Conservation (phyloP, 2,888 invertebrate genomes). For the Amphipoea lucens region DNA sequence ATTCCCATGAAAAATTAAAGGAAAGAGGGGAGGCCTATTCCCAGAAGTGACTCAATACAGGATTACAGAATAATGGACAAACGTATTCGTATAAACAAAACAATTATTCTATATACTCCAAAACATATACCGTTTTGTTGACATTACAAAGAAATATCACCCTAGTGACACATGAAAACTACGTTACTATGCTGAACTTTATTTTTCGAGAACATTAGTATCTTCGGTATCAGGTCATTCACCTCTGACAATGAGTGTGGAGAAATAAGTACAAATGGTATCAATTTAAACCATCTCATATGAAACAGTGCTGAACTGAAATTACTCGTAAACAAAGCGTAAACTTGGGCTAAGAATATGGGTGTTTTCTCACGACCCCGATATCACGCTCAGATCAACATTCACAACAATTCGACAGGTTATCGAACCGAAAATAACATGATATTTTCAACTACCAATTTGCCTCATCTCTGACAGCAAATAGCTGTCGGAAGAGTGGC, state of each 20-base stretch:
- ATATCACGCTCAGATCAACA: not conserved
- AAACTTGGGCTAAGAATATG: not conserved
- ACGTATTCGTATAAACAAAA: not conserved
- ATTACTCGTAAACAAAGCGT: slow-evolving; percentile 2
- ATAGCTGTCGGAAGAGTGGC: not conserved
- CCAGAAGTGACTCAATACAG: not conserved
- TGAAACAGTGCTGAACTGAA: slow-evolving; percentile 1
- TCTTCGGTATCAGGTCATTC: slow-evolving; percentile 1
- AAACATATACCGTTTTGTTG: not conserved
- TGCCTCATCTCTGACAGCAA: not conserved
- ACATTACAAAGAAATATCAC: slow-evolving; percentile 8
- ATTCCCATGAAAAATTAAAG: not conserved
- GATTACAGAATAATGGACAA: not conserved
- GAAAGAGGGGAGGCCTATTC: not conserved
- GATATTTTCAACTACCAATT: not conserved
- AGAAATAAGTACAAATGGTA: slow-evolving; percentile 12
- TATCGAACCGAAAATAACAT: not conserved
- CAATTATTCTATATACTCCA: not conserved
- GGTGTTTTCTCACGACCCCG: slow-evolving; percentile 11
- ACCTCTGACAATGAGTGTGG: slow-evolving; percentile 5
- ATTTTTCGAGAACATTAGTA: not conserved
- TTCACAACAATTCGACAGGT: not conserved
- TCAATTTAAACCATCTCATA: slow-evolving; percentile 30
- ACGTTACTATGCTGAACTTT: not conserved
- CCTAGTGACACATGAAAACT: not conserved